Percentiles rank a stretch among this genome's conserved stretches.
These are phyloP conservation scores for Bryconaethiops microstoma DNA, from an alignment of 2,797 vertebrate species.

Conservation along the genomic window DNA sequence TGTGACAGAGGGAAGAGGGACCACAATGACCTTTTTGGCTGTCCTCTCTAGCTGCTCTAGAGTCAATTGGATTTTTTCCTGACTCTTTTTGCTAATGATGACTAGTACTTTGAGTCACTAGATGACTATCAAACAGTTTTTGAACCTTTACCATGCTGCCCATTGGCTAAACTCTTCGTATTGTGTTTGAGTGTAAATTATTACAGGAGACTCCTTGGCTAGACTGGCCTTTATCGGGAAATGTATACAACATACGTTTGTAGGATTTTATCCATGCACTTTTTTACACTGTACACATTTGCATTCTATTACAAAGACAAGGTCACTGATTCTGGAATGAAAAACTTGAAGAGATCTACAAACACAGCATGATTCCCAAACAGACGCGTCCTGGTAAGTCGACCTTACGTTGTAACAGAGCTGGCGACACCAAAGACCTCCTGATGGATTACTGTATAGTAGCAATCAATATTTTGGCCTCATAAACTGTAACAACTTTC, in stretches of 20 bases:
- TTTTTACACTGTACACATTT: background rate
- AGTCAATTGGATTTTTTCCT: too few relatives aligned
- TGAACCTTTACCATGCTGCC: too few relatives aligned
- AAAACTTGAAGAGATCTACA: conserved; percentile 13
- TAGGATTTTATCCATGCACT: background rate
- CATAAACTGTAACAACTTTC: too few relatives aligned
- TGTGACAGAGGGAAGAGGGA: too few relatives aligned
- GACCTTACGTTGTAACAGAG: background rate
- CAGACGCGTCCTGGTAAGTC: background rate
- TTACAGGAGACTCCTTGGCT: background rate
- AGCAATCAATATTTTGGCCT: background rate
- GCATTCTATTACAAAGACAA: background rate
- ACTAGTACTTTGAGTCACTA: too few relatives aligned
- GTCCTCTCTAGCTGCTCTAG: too few relatives aligned
- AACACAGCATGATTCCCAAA: conserved; percentile 4
- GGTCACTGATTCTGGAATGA: background rate
- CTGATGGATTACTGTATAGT: background rate
- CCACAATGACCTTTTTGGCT: too few relatives aligned
- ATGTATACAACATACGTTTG: background rate
- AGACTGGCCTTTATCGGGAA: background rate
- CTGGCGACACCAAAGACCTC: background rate
- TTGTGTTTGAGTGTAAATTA: too few relatives aligned
- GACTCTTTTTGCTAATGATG: too few relatives aligned
- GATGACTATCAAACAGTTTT: too few relatives aligned
- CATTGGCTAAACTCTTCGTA: too few relatives aligned